Evolutionary conservation across 2,888 invertebrate species (phyloP), one percentile per base, ranked within the genome.

Genomic region (Carcina quercana): DNA sequence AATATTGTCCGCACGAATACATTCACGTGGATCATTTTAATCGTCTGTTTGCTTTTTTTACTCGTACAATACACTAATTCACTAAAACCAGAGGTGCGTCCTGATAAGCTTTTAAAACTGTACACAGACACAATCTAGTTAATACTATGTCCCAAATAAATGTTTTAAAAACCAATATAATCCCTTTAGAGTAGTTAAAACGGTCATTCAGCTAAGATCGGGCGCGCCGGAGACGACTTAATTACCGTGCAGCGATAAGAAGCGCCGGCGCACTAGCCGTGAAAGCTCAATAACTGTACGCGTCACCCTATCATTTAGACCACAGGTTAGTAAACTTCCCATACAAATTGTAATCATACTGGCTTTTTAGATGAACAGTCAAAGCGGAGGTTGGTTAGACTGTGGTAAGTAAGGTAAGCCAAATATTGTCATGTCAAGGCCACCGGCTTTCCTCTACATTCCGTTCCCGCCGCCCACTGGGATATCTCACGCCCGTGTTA

Each of bases 1-100:
- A 82, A 83, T 83, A 83, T 83, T 82, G 80, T 80, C 73, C 75
- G 70, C 76, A 67, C 75, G 75, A 78, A 78, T 72, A 80, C 78
- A 69, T 79, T 80, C 76, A 72, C 74, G 72, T 73, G 76, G 74
- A 74, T 75, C 72, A 75, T 74, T 80, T 76, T 72, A 76, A 76
- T 79, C 71, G 72, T 59, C 59, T 60, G 59, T 63, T 53, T 57
- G 63, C 57, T 64, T 70, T 61, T 59, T 64, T 14, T n/a, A n/a
- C n/a, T n/a, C n/a, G n/a, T n/a, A n/a, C n/a, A n/a, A n/a, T n/a
- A n/a, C n/a, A n/a, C n/a, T n/a, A n/a, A n/a, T n/a, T n/a, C n/a
- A n/a, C n/a, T n/a, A n/a, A n/a, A n/a, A n/a, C n/a, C n/a, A n/a
- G n/a, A n/a, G n/a, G n/a, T n/a, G n/a, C n/a, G n/a, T n/a, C n/a